Percentiles rank a stretch among this genome's conserved stretches.
phyloP scores from a whole-genome alignment of 2,113 vertebrate genomes.

The Zosterops hypoxanthus region DNA sequence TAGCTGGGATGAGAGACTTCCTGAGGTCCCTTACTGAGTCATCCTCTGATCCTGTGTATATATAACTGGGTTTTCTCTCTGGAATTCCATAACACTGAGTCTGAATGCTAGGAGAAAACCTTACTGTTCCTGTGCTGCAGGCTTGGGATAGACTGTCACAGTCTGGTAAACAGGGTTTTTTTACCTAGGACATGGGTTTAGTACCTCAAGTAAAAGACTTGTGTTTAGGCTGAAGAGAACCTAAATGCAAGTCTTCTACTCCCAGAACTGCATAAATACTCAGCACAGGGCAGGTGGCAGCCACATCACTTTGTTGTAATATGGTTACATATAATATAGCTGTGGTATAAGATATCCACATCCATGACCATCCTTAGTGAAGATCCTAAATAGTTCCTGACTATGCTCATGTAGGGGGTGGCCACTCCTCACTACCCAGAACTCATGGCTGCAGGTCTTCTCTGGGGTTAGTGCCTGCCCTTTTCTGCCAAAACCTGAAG shows the following conservation, averaged over 20 bases:
- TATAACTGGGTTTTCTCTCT: neutral
- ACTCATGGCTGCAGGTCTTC: neutral
- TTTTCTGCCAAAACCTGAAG: neutral
- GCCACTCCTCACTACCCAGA: neutral
- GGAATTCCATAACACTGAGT: neutral
- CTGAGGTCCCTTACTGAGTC: neutral
- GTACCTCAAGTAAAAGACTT: neutral
- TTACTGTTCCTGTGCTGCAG: neutral
- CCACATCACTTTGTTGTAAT: neutral
- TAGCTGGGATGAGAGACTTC: neutral
- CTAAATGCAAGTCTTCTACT: neutral
- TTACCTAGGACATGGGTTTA: neutral
- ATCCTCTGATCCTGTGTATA: neutral
- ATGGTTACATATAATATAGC: neutral
- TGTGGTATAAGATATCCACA: neutral
- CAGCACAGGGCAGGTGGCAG: neutral
- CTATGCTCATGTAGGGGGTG: accelerated
- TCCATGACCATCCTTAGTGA: neutral
- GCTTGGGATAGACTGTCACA: neutral
- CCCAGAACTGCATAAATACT: neutral
- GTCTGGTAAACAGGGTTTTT: neutral
- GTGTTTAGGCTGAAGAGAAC: neutral
- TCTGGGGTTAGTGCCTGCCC: neutral
- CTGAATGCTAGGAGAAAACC: neutral
- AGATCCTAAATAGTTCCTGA: neutral